Base-by-base conservation (phyloP, 2,113 vertebrate species). In the Thamnophis sirtalis region DNA sequence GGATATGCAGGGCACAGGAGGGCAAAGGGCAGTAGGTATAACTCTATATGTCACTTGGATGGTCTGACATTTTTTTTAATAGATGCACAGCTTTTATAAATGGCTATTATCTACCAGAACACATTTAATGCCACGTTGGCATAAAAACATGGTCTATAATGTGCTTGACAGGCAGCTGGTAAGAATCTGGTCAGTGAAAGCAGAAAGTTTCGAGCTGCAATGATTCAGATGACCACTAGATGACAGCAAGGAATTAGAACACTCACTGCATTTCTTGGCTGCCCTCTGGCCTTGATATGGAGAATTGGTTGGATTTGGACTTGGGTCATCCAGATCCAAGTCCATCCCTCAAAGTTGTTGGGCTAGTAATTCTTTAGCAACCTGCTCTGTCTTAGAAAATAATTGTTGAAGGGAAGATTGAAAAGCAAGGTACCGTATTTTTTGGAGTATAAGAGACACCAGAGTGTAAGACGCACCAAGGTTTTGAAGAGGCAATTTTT, bases 21-120 rank as follows among this genome's bases (percentile, higher is more conserved):
- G 88, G n/a, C 88, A 94, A 51, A 94, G 88, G 94, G 91, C 50
- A 93, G 28, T 22, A 94, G 33, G 21, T 19, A 80, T 86, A 1
- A 28, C 22, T 88, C 17, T 87, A 80, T 73, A 84, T 89, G 85
- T 94, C 84, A 92, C 3, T 51, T 92, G 87, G 60, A n/a, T 43
- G 93, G 54, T 51, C 89, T 86, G 26, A 95, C 93, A 92, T 88
- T 1, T 0, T 92, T 91, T 92, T 63, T 87, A 94, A 91, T 22
- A 48, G 84, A 93, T 90, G 84, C n/a, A 89, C n/a, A 58, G 91
- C 94, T 89, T 33, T 91, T 68, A 93, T 2, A 94, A 92, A 94
- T 84, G 26, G 1, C 28, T 88, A 51, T 87, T 84, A 84, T 38
- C 86, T 87, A 55, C 22, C 84, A 91, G 24, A 94, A 90, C 94